Conservation (phyloP, 2,113 vertebrate genomes). For the Lophotis ruficrista region DNA sequence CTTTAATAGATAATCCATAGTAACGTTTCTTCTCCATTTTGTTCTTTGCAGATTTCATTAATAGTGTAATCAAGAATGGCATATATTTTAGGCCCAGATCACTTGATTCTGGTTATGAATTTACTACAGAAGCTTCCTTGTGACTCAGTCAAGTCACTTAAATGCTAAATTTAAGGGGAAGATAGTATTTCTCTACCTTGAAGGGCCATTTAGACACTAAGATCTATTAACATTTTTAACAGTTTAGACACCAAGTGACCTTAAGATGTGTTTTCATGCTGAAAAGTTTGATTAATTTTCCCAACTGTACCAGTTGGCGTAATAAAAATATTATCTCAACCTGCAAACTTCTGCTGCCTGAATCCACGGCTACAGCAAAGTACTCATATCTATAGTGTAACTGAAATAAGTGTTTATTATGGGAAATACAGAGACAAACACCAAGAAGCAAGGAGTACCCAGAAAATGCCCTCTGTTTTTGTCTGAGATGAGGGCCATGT, state of each 20-base stretch:
- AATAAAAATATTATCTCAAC: neutral
- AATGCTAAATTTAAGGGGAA: neutral
- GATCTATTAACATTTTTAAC: neutral
- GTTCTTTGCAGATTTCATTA: neutral
- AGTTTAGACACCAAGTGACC: neutral
- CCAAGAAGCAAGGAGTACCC: neutral
- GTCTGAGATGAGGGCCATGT: neutral
- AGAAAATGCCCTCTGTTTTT: neutral
- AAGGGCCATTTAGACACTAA: neutral
- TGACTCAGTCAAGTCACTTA: neutral
- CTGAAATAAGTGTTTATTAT: neutral
- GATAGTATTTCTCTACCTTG: neutral
- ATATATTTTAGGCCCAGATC: neutral
- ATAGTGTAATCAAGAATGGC: neutral
- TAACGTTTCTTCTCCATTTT: neutral
- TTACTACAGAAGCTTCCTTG: neutral
- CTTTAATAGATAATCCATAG: neutral
- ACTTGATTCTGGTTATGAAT: neutral
- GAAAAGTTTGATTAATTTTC: neutral
- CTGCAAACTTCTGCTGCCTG: neutral
- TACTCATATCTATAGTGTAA: neutral
- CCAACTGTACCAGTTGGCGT: rapidly evolving
- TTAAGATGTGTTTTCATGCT: neutral
- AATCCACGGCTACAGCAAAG: neutral
- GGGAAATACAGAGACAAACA: neutral